A percentile compares a stretch with the other conserved stretches of the same genome.
Evolutionary conservation across 2,888 invertebrate genomes (phyloP).

Genomic region (Orchesellides sinensis): DNA sequence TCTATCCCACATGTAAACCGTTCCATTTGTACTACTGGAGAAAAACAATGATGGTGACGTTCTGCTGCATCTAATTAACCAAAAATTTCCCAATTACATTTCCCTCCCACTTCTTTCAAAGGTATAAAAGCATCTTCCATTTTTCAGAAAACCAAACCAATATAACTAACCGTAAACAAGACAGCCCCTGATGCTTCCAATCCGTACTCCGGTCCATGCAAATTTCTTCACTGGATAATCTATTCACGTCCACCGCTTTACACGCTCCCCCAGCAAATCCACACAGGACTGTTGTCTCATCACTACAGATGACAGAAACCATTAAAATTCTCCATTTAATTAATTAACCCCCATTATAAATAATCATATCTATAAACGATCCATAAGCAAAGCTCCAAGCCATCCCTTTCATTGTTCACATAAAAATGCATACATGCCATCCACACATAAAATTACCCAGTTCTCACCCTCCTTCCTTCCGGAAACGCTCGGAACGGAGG

Average conservation of each 20-base stretch:
- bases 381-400: too few relatives aligned
- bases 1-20: conserved; percentile 64
- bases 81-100: not conserved
- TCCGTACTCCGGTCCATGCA: not conserved
- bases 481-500: too few relatives aligned
- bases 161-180: conserved; percentile 57
- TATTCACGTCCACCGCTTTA: conserved; percentile 44
- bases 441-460: too few relatives aligned
- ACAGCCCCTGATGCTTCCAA: conserved; percentile 62
- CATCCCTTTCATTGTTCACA: too few relatives aligned
- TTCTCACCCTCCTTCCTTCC: too few relatives aligned
- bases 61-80: conserved; percentile 64
- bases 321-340: not conserved
- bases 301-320: conserved; percentile 20
- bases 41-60: conserved; percentile 54
- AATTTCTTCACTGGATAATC: not conserved
- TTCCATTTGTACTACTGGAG: conserved; percentile 67
- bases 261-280: conserved; percentile 63
- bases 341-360: too few relatives aligned
- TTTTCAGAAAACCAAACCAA: not conserved
- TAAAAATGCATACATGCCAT: too few relatives aligned
- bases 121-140: not conserved
- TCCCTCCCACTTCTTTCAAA: not conserved
- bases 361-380: too few relatives aligned
- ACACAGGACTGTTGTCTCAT: conserved; percentile 51